These are phyloP conservation scores for Bombus superbus DNA, from an alignment of 1,140 invertebrate genomes.

Conservation along the genomic window DNA sequence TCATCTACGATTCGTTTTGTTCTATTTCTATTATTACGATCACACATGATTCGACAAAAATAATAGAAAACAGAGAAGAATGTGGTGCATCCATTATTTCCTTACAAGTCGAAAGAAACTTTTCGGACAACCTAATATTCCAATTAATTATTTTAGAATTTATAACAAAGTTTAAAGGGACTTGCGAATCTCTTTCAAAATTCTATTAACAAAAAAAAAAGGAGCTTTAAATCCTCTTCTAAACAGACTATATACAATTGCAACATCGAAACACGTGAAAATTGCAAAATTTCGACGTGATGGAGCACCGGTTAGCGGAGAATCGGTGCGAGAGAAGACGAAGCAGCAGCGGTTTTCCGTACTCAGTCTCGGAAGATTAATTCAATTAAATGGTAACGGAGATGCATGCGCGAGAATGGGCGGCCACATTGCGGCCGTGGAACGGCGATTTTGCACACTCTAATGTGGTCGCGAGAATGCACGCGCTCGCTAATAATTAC, in stretches of 20 bases:
- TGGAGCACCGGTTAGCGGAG: background rate
- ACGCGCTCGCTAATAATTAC: slow-evolving; percentile 60
- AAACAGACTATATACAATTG: background rate
- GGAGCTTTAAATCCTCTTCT: background rate
- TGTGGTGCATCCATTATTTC: no score
- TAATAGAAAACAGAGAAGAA: no score
- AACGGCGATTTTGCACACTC: slow-evolving; percentile 61
- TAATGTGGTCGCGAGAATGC: slow-evolving; percentile 56
- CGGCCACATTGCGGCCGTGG: slow-evolving; percentile 50
- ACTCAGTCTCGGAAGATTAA: slow-evolving; percentile 49
- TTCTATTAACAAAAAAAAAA: background rate
- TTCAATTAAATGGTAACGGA: slow-evolving; percentile 66
- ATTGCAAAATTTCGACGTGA: background rate
- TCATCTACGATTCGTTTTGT: no score
- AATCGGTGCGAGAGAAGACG: background rate
- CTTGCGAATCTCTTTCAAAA: background rate
- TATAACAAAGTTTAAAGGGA: no score
- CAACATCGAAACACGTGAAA: background rate
- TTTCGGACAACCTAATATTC: no score
- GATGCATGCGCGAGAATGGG: slow-evolving; percentile 46
- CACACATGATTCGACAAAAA: no score
- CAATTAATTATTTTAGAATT: no score
- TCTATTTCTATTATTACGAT: no score
- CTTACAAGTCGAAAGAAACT: no score
- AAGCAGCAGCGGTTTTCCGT: background rate